Conservation (phyloP, 2,113 vertebrate genomes). For the Nothoprocta perdicaria region DNA sequence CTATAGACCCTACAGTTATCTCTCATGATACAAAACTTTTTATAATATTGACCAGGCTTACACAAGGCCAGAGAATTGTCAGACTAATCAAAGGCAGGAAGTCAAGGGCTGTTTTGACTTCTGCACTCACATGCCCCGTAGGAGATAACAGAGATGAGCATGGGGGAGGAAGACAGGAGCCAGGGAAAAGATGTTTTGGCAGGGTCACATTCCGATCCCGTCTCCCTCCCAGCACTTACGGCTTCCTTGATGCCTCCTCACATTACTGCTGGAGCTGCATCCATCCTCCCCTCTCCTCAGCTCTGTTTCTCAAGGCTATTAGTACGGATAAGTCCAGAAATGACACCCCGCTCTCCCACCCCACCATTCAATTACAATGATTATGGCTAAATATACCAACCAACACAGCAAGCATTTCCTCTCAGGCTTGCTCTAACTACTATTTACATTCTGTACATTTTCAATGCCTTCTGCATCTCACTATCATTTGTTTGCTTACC, state of each 20-base stretch:
- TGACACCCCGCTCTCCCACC: background rate
- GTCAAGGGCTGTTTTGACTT: background rate
- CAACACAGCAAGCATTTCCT: background rate
- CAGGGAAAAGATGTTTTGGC: background rate
- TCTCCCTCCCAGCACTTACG: rapidly evolving
- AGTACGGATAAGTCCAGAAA: background rate
- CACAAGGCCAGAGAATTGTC: background rate
- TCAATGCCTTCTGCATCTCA: background rate
- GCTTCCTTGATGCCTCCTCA: background rate
- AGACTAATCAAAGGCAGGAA: background rate
- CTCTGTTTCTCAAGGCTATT: background rate
- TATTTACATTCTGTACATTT: background rate
- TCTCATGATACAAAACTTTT: background rate
- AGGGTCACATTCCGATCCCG: background rate
- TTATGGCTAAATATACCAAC: background rate
- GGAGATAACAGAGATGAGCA: background rate
- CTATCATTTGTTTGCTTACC: background rate
- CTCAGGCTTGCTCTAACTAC: background rate
- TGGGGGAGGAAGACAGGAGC: background rate
- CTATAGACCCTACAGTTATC: background rate
- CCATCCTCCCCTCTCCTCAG: background rate
- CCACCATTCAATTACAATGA: background rate
- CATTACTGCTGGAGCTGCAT: background rate
- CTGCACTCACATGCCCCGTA: background rate
- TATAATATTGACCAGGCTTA: background rate